Evolutionary conservation across 2,797 vertebrate genomes (phyloP), one percentile per base, ranked within the genome.

Genomic region (Malacoctenus gilli): DNA sequence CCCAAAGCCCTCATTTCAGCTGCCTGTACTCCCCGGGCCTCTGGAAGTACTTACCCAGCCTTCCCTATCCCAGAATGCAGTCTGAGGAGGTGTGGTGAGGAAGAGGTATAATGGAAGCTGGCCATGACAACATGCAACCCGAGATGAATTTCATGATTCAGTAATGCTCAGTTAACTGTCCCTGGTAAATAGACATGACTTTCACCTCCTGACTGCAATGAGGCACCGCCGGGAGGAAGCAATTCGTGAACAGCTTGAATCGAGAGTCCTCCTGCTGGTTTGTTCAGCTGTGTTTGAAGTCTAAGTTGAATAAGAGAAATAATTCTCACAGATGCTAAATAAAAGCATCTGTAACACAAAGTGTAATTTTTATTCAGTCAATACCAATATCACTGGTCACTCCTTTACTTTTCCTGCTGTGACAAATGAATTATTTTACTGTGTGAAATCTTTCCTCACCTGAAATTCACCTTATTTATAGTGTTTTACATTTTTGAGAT

Each of bases 11-110:
- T 79, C 64, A 28, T 75, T 79, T 75, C 63, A 70, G 76, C 75
- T 60, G 47, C 74, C 59, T 71, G 68, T 62, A 42, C 81, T 84
- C 74, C 49, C 65, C 51, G 56, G 56, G 67, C 89, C 82, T 92
- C 92, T 93, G 91, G 91, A 93, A 92, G 90, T 89, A 90, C 93
- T 93, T 93, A 92, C 85, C 76, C 22, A 56, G 77, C 79, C 78
- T 85, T 83, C 73, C 72, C 83, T 84, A 77, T 90, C 87, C 90
- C 90, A 90, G 87, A 88, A 87, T 89, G 75, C 89, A 79, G 70
- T 83, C 70, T 51, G 79, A 85, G 84, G 82, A 89, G 88, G 89
- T 87, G 85, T 84, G 86, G 84, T 82, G 81, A 82, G 76, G 83
- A 84, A 79, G 83, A 79, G 82, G 80, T 81, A 68, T 59, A 71